Conservation (phyloP, 2,888 invertebrate species). For the Polylopha cassiicola region DNA sequence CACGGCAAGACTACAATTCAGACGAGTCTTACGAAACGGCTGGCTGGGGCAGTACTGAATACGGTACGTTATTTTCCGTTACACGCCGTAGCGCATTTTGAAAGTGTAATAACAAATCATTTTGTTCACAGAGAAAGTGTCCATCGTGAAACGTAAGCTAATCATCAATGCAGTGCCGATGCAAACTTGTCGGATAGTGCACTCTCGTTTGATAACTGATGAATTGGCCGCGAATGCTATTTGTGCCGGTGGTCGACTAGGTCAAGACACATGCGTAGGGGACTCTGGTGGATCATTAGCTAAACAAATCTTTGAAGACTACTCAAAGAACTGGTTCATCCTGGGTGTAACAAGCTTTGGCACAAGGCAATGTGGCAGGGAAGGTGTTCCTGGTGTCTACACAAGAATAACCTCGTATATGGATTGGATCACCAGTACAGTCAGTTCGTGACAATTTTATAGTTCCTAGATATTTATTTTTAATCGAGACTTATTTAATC, state of each 20-base stretch:
- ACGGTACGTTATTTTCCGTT: slow-evolving; percentile 42
- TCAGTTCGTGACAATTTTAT: slow-evolving; percentile 35
- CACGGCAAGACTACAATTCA: slow-evolving; percentile 48
- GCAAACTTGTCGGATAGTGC: slow-evolving; percentile 36
- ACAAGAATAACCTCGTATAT: slow-evolving; percentile 75
- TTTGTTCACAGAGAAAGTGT: slow-evolving; percentile 29
- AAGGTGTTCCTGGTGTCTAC: slow-evolving; percentile 78
- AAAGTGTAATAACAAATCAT: too few relatives aligned
- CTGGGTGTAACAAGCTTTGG: slow-evolving; percentile 66
- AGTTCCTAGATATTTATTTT: too few relatives aligned
- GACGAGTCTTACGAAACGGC: slow-evolving; percentile 70
- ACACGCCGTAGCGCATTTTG: too few relatives aligned
- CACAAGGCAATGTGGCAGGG: slow-evolving; percentile 34
- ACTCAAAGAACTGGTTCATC: slow-evolving; percentile 59
- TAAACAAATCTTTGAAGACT: slow-evolving; percentile 36
- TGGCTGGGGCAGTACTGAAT: slow-evolving; percentile 82
- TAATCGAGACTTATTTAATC: too few relatives aligned
- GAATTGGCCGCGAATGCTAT: slow-evolving; percentile 38
- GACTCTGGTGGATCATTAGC: slow-evolving; percentile 80
- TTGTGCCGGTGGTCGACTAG: slow-evolving; percentile 76
- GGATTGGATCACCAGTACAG: slow-evolving; percentile 67
- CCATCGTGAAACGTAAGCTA: slow-evolving; percentile 49
- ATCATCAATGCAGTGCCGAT: slow-evolving; percentile 46
- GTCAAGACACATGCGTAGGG: slow-evolving; percentile 75
- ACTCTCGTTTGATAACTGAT: slow-evolving; percentile 33